These are phyloP conservation scores for Melanophora roralis DNA, from an alignment of 2,888 invertebrate genomes.

Conservation along the genomic window DNA sequence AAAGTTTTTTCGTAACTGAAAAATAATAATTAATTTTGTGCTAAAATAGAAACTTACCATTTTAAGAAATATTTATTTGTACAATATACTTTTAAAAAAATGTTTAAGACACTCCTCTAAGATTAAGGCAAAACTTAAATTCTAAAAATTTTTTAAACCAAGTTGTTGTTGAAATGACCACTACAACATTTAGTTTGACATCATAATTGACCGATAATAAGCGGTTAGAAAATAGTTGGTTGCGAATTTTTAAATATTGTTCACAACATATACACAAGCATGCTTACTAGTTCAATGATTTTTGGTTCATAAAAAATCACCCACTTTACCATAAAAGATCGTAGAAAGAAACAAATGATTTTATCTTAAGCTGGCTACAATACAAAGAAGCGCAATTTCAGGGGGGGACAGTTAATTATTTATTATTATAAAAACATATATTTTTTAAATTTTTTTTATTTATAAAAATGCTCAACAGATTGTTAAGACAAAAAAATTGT, in stretches of 20 bases:
- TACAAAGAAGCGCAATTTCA: background rate
- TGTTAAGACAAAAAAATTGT: too few species aligned
- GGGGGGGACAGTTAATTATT: background rate
- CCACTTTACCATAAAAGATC: background rate
- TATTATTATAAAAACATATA: background rate
- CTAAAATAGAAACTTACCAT: constrained; percentile 15
- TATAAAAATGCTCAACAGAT: too few species aligned
- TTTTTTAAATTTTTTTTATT: background rate
- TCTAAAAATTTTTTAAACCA: constrained; percentile 19
- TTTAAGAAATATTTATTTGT: background rate
- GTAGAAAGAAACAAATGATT: background rate
- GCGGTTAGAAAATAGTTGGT: background rate
- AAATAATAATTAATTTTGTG: background rate
- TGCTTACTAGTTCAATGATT: background rate
- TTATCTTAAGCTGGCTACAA: background rate
- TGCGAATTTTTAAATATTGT: background rate
- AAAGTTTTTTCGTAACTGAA: background rate
- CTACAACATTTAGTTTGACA: constrained; percentile 37
- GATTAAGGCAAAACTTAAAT: background rate
- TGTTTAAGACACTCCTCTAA: constrained; percentile 13
- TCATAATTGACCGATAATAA: constrained; percentile 38
- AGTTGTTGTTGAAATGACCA: constrained; percentile 13
- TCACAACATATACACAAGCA: background rate
- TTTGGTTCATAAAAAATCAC: constrained; percentile 23
- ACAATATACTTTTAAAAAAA: background rate